Evolutionary conservation across 2,113 vertebrate species (phyloP), one percentile per base, ranked within the genome.

Genomic region (Electrona antarctica): DNA sequence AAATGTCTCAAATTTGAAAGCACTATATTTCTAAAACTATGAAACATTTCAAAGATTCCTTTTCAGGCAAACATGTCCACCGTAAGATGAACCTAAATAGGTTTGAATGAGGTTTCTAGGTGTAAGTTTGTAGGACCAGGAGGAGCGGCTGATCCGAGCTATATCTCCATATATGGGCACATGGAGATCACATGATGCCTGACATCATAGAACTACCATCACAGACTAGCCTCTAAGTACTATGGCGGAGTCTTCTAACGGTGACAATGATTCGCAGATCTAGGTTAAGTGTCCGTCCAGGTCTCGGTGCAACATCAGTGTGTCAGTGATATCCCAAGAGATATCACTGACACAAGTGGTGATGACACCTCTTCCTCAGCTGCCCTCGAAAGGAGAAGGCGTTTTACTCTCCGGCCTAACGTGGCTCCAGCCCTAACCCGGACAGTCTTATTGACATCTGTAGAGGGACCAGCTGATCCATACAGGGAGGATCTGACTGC

Each of bases 231-330:
- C 33, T 41, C 33, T 41, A 41, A 41, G 33, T 41, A 41, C 33
- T 41, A 41, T 6, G 5, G 33, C 33, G 5, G 3, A 4, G 33
- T 4, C 33, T 6, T 41, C 33, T 33, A 33, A 41, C 3, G 92
- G 67, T 52, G 65, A 85, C 64, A 21, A 98, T 97, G 96, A 95
- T 98, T 81, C 96, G 96, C 47, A 93, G 96, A 58, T 94, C 96
- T 7, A 94, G 96, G 81, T 94, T 98, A 61, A 95, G 91, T n/a
- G 88, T 96, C 73, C 94, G 95, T 72, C 96, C 96, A 12, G 97
- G 96, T 47, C 94, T 98, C 28, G 8, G 52, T 33, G 45, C 61
- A 0, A 77, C 67, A 0, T n/a, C n/a, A n/a, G n/a, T n/a, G 75
- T 62, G 55, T 57, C 73, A 0, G 73, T 77, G n/a, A n/a, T n/a